Percentiles rank a stretch among this genome's conserved stretches.
Conservation (phyloP, 92 coral and sea anemone species). For the Montipora capitata region DNA sequence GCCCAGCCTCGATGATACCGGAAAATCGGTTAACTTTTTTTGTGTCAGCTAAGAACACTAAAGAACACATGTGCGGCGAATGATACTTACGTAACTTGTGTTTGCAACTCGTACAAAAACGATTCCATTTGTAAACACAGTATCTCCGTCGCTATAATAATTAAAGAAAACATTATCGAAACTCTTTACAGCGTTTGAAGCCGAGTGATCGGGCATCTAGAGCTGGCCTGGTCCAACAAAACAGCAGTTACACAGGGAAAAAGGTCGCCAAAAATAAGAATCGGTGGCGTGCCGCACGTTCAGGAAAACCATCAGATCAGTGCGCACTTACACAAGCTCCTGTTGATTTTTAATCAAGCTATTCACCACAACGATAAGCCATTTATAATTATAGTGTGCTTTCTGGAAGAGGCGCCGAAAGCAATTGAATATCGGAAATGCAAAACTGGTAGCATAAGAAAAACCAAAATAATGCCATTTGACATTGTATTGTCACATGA, state of each 20-base stretch:
- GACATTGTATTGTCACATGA: slow-evolving; percentile 54
- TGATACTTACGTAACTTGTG: slow-evolving; percentile 26
- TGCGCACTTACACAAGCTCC: slow-evolving; percentile 11
- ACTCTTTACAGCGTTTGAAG: slow-evolving; percentile 14
- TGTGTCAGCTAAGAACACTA: slow-evolving; percentile 25
- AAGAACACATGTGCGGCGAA: slow-evolving; percentile 14
- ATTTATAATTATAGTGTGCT: slow-evolving; percentile 14
- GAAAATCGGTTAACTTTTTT: slow-evolving; percentile 13
- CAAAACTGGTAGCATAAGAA: slow-evolving; percentile 25
- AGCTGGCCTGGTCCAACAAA: slow-evolving; percentile 33
- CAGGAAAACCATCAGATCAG: slow-evolving; percentile 4
- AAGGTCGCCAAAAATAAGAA: slow-evolving; percentile 9
- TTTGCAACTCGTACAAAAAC: slow-evolving; percentile 31
- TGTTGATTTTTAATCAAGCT: slow-evolving; percentile 22
- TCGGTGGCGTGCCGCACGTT: slow-evolving; percentile 24
- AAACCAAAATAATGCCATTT: slow-evolving; percentile 52
- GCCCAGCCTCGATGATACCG: slow-evolving; percentile 27
- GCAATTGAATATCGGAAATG: slow-evolving; percentile 22
- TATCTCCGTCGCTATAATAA: slow-evolving; percentile 12
- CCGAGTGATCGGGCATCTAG: slow-evolving; percentile 11
- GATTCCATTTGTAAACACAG: slow-evolving; percentile 41
- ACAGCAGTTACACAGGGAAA: slow-evolving; percentile 20
- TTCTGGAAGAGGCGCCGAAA: slow-evolving; percentile 30
- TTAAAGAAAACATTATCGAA: not conserved
- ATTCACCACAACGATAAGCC: slow-evolving; percentile 38